Evolutionary conservation across 2,797 vertebrate genomes (phyloP).

Genomic region (Diplodus puntazzo): DNA sequence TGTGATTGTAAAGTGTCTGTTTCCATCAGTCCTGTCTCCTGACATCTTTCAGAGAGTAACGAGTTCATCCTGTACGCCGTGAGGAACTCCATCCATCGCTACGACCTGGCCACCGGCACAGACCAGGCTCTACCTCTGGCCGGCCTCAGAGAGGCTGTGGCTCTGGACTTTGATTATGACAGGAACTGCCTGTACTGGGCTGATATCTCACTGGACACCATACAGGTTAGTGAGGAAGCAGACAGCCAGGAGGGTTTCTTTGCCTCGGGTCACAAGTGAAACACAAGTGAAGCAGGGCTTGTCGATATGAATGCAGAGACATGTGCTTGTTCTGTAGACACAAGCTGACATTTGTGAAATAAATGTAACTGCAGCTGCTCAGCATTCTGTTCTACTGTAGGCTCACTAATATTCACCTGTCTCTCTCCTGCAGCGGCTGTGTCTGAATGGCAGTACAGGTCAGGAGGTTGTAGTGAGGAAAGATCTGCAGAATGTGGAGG

Average conservation of each 20-base stretch:
- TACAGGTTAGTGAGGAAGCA: slow-evolving; percentile 81
- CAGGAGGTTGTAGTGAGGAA: slow-evolving; percentile 94
- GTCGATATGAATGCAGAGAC: background rate
- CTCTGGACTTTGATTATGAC: slow-evolving; percentile 97
- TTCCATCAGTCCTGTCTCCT: background rate
- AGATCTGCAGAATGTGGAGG: slow-evolving; percentile 94
- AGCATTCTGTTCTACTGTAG: too few species aligned
- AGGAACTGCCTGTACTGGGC: slow-evolving; percentile 99
- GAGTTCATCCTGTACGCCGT: slow-evolving; percentile 97
- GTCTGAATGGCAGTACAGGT: slow-evolving; percentile 94
- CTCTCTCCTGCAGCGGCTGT: slow-evolving; percentile 85
- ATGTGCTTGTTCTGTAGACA: background rate
- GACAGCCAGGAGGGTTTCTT: background rate
- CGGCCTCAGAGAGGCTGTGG: slow-evolving; percentile 92
- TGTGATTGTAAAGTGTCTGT: background rate
- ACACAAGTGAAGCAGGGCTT: background rate
- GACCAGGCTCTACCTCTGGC: slow-evolving; percentile 92
- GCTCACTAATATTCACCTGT: background rate
- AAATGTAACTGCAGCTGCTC: background rate
- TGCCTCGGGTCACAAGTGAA: background rate
- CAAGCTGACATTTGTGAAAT: background rate
- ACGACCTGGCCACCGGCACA: slow-evolving; percentile 92
- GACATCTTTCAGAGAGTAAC: slow-evolving; percentile 91
- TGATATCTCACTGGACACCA: slow-evolving; percentile 94
- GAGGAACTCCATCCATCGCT: slow-evolving; percentile 95